phyloP scores from a whole-genome alignment of 2,113 vertebrate genomes.

The Cololabis saira region DNA sequence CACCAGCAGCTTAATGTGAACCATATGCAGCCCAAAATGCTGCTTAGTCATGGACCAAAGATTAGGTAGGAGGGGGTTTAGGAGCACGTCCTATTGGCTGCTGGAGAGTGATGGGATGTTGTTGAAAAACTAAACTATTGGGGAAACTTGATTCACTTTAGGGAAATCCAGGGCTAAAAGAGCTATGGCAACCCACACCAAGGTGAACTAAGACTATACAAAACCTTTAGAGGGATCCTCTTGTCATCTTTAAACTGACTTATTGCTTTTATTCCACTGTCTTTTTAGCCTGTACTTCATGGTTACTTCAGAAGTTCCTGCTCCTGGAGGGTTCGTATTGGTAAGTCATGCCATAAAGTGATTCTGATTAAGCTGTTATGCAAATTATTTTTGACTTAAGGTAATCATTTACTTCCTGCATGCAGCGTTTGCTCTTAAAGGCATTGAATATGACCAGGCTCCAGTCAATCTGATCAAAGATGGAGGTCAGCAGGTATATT shows the following conservation, averaged over 20 bases:
- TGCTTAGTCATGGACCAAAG: slow-evolving; percentile 75
- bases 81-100: slow-evolving; percentile 74
- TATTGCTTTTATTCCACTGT: neutral
- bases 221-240: neutral
- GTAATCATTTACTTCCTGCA: slow-evolving; percentile 25
- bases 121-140: neutral
- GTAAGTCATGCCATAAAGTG: slow-evolving; percentile 78
- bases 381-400: neutral
- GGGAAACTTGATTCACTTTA: slow-evolving; percentile 21
- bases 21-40: slow-evolving; percentile 40
- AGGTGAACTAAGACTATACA: slow-evolving; percentile 62
- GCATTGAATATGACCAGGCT: slow-evolving; percentile 87
- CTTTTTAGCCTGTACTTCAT: slow-evolving; percentile 89
- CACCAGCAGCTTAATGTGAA: slow-evolving; percentile 26
- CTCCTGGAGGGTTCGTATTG: slow-evolving; percentile 95
- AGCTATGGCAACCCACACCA: slow-evolving; percentile 74
- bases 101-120: neutral
- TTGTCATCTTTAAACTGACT: neutral
- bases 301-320: slow-evolving; percentile 98
- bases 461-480: slow-evolving; percentile 90
- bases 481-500: slow-evolving; percentile 91
- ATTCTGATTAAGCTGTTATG: neutral
- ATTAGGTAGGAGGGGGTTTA: slow-evolving; percentile 74
- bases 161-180: slow-evolving; percentile 3
- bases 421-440: slow-evolving; percentile 93